Evolutionary conservation across 2,113 vertebrate genomes (phyloP), one percentile per base, ranked within the genome.

Genomic region (Cisticola juncidis): DNA sequence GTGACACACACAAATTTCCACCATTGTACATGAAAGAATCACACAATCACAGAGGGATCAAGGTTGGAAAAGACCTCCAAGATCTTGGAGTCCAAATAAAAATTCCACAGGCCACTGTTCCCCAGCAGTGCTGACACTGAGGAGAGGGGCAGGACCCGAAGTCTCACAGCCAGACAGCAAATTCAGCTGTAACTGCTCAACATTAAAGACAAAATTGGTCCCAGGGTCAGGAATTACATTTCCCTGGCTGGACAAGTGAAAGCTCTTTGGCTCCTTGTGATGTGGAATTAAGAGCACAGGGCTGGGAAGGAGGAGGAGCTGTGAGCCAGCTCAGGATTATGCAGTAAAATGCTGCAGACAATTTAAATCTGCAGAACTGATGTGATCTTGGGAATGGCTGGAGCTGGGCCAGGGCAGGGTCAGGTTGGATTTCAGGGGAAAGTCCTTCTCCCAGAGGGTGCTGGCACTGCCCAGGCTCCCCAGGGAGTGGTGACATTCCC

Each of bases 361-460:
- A 42, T 8, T 28, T 8, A 4, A 33, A 82, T n/a, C 2, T 17
- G 54, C 60, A 81, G 28, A 38, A 23, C 14, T 35, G 42, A 5
- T 20, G 79, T 24, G 5, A 36, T 16, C 61, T 7, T 7, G 20
- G 86, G 38, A 81, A n/a, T 5, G 69, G 69, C 77, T 60, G 78
- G 60, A 58, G 77, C 22, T 71, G 85, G 0, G 64, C 8, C 73
- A 61, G 56, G 38, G 22, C 1, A 33, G 47, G 28, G 0, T 18
- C 2, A 29, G 69, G 53, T 0, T n/a, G 78, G 47, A 29, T 3
- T 4, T 45, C 7, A 58, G 77, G 51, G 4, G 1, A 68, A 60
- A 29, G 20, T 4, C 29, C 20, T 31, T 36, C 20, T 19, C 40
- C 28, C 53, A 58, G 38, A 81, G 61, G 58, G 10, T 51, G 44